Base-by-base conservation (phyloP, 1,140 invertebrate species). In the Teleopsis dalmanni region DNA sequence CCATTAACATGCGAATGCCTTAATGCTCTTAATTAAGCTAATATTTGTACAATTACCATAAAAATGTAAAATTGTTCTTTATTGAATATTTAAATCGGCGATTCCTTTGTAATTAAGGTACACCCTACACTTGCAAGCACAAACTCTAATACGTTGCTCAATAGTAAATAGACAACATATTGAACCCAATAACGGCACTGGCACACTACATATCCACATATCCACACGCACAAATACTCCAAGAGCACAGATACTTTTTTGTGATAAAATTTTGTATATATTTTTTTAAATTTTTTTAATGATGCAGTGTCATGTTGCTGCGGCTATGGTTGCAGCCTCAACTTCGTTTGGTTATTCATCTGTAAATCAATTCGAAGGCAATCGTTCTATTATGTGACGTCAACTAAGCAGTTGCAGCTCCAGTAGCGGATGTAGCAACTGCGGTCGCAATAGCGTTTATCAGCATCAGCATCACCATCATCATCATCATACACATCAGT, bases 361-460 rank as follows among this genome's bases (percentile, higher is more conserved):
- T 25, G 63, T 71, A 36, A 68, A 68, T 51, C 65, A 70, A 51
- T 55, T 66, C 49, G 62, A 68, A 37, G 48, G 49, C 13, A 56
- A 52, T 34, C 62, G 67, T 36, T 62, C 57, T 37, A 57, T 70
- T 50, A 70, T 70, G 55, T 70, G 67, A 70, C 67, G 67, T 34
- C 62, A 69, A 58, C 65, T 65, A 31, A 70, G 64, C 60, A 68
- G 63, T 56, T 70, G 67, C 56, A 71, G 65, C 57, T 65, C 68
- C 50, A 66, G 68, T 55, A 67, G 66, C 55, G 59, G 57, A 50
- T 66, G 63, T 57, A 70, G 66, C 63, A 67, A 62, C 57, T 70
- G 65, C 54, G 63, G 59, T 21, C 40, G 50, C 7, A 57, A 56
- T 18, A 53, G 59, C 31, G 53, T 57, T 29, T 54, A 55, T 18